Evolutionary conservation across 2,797 vertebrate species (phyloP).

Genomic region (Anabas testudineus): DNA sequence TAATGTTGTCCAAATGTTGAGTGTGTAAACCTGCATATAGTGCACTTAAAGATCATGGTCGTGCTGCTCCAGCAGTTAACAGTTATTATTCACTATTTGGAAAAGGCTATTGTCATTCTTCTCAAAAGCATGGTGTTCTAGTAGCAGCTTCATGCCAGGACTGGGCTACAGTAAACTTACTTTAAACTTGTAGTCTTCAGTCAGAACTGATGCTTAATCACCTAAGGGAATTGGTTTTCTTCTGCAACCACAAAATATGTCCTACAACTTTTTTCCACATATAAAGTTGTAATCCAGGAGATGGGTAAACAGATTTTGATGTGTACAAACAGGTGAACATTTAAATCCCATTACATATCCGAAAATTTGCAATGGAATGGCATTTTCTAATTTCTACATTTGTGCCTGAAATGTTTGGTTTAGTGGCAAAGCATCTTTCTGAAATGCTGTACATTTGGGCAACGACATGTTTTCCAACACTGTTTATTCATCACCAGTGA

Average conservation of each 20-base stretch:
- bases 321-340: neutral
- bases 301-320: neutral
- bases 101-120: neutral
- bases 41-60: too few species aligned
- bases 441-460: conserved; percentile 27
- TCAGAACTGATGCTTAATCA: neutral
- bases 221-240: neutral
- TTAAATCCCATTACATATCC: neutral
- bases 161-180: neutral
- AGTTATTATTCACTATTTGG: too few species aligned
- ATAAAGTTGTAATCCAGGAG: neutral
- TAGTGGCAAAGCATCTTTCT: conserved; percentile 5
- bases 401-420: conserved; percentile 5
- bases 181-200: neutral
- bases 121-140: neutral
- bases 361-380: neutral
- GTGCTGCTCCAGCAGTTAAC: too few species aligned
- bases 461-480: conserved; percentile 26
- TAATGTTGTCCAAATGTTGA: too few species aligned
- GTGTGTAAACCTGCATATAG: too few species aligned
- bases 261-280: too few species aligned
- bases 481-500: conserved; percentile 41
- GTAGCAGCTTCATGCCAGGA: neutral
- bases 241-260: neutral
- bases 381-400: neutral